These are phyloP conservation scores for Iphiclides podalirius DNA, from an alignment of 2,888 invertebrate species.

Conservation along the genomic window DNA sequence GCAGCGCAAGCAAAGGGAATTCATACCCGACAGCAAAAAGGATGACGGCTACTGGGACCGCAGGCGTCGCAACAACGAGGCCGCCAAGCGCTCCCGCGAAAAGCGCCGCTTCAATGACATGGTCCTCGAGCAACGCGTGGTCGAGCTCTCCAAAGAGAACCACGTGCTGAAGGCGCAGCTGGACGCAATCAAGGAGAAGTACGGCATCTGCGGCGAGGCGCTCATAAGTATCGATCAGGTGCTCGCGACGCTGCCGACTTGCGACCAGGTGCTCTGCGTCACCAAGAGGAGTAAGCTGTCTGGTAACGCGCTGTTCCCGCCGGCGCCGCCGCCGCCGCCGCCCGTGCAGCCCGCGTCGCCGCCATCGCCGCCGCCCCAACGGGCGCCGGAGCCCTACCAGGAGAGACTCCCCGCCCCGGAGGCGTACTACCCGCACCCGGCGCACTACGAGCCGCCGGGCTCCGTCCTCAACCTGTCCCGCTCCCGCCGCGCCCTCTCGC, in stretches of 20 bases:
- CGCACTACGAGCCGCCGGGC: slow-evolving; percentile 81
- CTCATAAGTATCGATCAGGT: slow-evolving; percentile 94
- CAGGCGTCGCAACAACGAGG: slow-evolving; percentile 96
- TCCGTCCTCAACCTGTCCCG: slow-evolving; percentile 87
- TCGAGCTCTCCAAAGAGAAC: slow-evolving; percentile 97
- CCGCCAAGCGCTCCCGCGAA: slow-evolving; percentile 97
- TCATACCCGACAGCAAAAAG: slow-evolving; percentile 97
- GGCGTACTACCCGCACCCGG: slow-evolving; percentile 73
- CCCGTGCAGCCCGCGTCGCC: slow-evolving; percentile 74
- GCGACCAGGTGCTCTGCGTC: slow-evolving; percentile 91
- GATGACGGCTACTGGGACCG: slow-evolving; percentile 99
- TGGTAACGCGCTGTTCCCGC: slow-evolving; percentile 76
- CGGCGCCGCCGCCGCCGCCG: slow-evolving; percentile 75
- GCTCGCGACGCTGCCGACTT: slow-evolving; percentile 90
- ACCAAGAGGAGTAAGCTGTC: slow-evolving; percentile 84
- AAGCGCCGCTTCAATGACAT: slow-evolving; percentile 97
- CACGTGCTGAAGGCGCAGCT: slow-evolving; percentile 95
- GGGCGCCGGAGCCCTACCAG: slow-evolving; percentile 75
- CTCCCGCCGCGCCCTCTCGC: slow-evolving; percentile 83
- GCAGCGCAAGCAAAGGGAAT: slow-evolving; percentile 95
- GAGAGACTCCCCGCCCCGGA: slow-evolving; percentile 70
- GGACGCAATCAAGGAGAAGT: slow-evolving; percentile 95
- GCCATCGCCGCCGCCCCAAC: slow-evolving; percentile 75
- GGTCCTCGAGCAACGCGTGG: slow-evolving; percentile 96
- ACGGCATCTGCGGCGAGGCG: slow-evolving; percentile 92